phyloP scores from a whole-genome alignment of 2,888 invertebrate genomes.

The Brenthis daphne region DNA sequence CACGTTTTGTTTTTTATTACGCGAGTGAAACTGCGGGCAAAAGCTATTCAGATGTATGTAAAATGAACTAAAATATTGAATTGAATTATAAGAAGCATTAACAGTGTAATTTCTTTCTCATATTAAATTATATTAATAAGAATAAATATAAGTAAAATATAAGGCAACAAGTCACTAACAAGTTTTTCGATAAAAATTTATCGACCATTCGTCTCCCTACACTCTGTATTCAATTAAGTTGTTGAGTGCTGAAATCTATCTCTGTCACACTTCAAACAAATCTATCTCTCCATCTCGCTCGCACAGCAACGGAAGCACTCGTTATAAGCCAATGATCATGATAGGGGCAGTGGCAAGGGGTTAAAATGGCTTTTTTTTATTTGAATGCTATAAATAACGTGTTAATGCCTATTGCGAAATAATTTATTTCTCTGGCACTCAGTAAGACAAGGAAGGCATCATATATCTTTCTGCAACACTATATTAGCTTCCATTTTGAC shows the following conservation, averaged over 20 bases:
- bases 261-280: slow-evolving; percentile 41
- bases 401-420: slow-evolving; percentile 27
- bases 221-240: slow-evolving; percentile 74
- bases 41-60: too few species aligned
- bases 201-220: slow-evolving; percentile 51
- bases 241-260: slow-evolving; percentile 55
- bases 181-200: slow-evolving; percentile 43
- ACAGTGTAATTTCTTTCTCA: too few species aligned
- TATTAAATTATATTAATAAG: too few species aligned
- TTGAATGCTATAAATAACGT: slow-evolving; percentile 32
- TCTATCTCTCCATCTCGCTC: slow-evolving; percentile 48
- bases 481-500: slow-evolving; percentile 1
- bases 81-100: too few species aligned
- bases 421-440: not conserved
- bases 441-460: slow-evolving; percentile 5
- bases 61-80: too few species aligned
- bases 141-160: too few species aligned
- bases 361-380: slow-evolving; percentile 42
- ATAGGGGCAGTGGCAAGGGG: slow-evolving; percentile 52
- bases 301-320: slow-evolving; percentile 66
- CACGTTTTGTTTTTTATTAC: too few species aligned
- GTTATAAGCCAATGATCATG: slow-evolving; percentile 71
- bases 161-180: too few species aligned
- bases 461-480: not conserved
- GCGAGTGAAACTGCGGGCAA: too few species aligned